Evolutionary conservation across 1,140 invertebrate genomes (phyloP), one percentile per base, ranked within the genome.

Genomic region (Monochamus saltuarius): DNA sequence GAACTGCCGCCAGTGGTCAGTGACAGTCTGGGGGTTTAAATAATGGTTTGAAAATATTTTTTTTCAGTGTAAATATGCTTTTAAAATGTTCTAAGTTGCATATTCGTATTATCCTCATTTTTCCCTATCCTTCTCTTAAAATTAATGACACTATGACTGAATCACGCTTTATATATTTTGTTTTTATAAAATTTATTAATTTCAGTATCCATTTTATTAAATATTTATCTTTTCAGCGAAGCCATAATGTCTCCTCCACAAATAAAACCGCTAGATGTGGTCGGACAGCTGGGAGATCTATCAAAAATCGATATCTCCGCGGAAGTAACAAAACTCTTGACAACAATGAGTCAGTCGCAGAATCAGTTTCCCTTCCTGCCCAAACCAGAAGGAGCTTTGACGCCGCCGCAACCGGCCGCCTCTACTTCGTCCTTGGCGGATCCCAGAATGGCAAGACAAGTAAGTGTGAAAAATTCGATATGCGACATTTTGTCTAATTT

Each of bases 251-350:
- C 75, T 40, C 75, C 76, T 34, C 69, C 73, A 34, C 59, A 68
- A 11, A 72, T 75, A 11, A 68, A 75, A 29, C 77, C 79, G 0
- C 46, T 39, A 8, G 73, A 70, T n/a, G 79, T 87, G 22, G 79
- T 86, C n/a, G 85, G 83, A 62, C 85, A 83, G 72, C 66, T 87
- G 11, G 85, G 86, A 9, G 85, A 89, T 71, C 75, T 89, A 13
- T 87, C 85, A 19, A 88, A 88, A 75, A 87, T 90, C 52, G 86
- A 88, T 64, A 88, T 89, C 22, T 87, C 85, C 36, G 86, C 84
- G 49, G 86, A 89, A 67, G 85, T 89, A 1, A 85, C 86, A 0
- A 88, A 88, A 72, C 72, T 89, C 19, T 67, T 89, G 43, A 71
- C 63, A 1, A 68, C 70, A 1, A 70, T 74, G 54, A 68, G 70